A percentile compares a stretch with the other conserved stretches of the same genome.
Conservation (phyloP, 2,888 invertebrate genomes). For the Linyphia triangularis region DNA sequence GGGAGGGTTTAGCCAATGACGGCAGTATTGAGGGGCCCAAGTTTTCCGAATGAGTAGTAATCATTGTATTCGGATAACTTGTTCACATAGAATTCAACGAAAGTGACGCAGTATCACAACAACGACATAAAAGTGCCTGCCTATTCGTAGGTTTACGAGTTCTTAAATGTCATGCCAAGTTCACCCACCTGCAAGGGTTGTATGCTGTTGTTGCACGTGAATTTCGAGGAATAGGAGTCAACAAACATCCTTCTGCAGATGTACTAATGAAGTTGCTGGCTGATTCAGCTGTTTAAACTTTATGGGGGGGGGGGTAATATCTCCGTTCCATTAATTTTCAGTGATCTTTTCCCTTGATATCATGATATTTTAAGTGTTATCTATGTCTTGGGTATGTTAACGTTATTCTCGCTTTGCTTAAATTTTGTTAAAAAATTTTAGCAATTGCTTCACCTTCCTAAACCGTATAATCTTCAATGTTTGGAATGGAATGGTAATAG, state of each 20-base stretch:
- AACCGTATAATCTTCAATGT: too few relatives aligned
- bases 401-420: too few relatives aligned
- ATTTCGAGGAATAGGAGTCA: constrained; percentile 39
- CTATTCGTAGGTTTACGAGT: constrained; percentile 18
- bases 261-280: constrained; percentile 32
- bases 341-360: not conserved
- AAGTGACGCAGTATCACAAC: not conserved
- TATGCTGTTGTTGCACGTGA: not conserved
- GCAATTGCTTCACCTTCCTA: too few relatives aligned
- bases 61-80: not conserved
- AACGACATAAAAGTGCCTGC: too few relatives aligned
- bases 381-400: too few relatives aligned
- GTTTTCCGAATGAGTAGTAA: too few relatives aligned
- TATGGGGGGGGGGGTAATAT: not conserved
- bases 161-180: constrained; percentile 34
- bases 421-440: too few relatives aligned
- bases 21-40: too few relatives aligned
- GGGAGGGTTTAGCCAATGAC: too few relatives aligned
- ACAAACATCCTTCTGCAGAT: constrained; percentile 48
- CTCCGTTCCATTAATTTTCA: not conserved
- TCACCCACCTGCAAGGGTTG: constrained; percentile 41
- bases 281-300: constrained; percentile 19
- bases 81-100: not conserved
- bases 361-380: too few relatives aligned
- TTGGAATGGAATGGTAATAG: too few relatives aligned